Conservation (phyloP, 2,797 vertebrate genomes). For the Centropyge bicolor region DNA sequence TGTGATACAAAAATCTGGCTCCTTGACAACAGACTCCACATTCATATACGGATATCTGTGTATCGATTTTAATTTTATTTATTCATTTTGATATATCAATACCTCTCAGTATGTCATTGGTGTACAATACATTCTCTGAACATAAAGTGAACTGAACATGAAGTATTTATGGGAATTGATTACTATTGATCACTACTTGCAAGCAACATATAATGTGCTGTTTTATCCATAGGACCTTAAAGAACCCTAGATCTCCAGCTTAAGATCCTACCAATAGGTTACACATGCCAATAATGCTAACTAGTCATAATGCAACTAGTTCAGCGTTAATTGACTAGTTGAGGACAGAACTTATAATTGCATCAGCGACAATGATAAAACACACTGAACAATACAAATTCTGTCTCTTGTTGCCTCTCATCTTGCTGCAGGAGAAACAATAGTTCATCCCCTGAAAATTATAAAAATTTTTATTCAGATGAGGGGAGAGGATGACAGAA, state of each 20-base stretch:
- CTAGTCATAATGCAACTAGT: neutral
- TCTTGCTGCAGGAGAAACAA: slow-evolving; percentile 31
- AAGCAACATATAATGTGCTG: neutral
- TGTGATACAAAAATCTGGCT: too few species aligned
- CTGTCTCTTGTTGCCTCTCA: slow-evolving; percentile 18
- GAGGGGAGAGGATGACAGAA: neutral
- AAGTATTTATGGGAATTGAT: neutral
- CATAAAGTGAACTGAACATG: too few species aligned
- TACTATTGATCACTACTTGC: neutral
- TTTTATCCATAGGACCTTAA: neutral
- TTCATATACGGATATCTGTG: too few species aligned
- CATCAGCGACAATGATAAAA: slow-evolving; percentile 22
- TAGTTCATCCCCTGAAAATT: slow-evolving; percentile 44
- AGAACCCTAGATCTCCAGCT: neutral
- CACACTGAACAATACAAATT: slow-evolving; percentile 7
- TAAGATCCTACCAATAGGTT: neutral
- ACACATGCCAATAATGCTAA: neutral
- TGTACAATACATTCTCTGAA: neutral
- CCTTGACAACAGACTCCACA: too few species aligned
- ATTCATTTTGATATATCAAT: slow-evolving; percentile 12
- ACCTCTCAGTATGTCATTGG: neutral
- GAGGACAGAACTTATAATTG: neutral
- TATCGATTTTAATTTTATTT: too few species aligned
- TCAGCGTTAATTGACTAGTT: neutral
- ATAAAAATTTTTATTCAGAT: slow-evolving; percentile 30